A percentile compares a stretch with the other conserved stretches of the same genome.
These are phyloP conservation scores for Nothoprocta perdicaria DNA, from an alignment of 2,113 vertebrate species.

Conservation along the genomic window DNA sequence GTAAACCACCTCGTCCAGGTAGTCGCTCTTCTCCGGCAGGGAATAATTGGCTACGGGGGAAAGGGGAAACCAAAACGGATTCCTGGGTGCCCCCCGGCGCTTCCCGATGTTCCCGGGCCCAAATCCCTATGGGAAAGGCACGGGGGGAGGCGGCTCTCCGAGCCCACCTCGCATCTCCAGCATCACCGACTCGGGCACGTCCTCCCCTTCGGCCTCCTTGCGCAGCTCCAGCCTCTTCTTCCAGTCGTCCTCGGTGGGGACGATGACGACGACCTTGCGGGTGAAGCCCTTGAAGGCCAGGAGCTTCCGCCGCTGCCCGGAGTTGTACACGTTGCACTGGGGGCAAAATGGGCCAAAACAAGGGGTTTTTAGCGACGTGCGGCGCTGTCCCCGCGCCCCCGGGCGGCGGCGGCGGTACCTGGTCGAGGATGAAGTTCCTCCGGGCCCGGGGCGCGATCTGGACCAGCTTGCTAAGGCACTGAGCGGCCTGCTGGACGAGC, in stretches of 20 bases:
- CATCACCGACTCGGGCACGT: conserved; percentile 85
- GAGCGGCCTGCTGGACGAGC: conserved; percentile 86
- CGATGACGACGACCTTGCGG: conserved; percentile 82
- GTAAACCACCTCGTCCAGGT: conserved; percentile 85
- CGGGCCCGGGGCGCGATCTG: conserved; percentile 83
- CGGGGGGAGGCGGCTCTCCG: too few species aligned
- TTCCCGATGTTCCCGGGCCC: too few species aligned
- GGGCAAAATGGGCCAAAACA: not conserved
- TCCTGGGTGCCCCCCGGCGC: too few species aligned
- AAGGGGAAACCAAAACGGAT: not conserved
- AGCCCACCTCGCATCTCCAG: conserved; percentile 89
- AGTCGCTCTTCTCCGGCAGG: conserved; percentile 83
- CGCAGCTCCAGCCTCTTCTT: conserved; percentile 79
- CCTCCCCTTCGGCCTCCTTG: conserved; percentile 74
- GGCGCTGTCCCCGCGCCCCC: too few species aligned
- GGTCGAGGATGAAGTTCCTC: conserved; percentile 91
- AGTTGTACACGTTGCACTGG: conserved; percentile 88
- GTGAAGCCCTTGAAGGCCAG: conserved; percentile 83
- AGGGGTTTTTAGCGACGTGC: not conserved
- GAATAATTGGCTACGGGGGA: conserved; percentile 84
- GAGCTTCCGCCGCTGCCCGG: conserved; percentile 87
- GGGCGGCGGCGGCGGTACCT: conserved; percentile 73
- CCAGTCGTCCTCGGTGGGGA: conserved; percentile 86
- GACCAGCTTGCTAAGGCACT: conserved; percentile 87
- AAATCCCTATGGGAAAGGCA: not conserved